These are phyloP conservation scores for Pogonocichla stellata DNA, from an alignment of 2,113 vertebrate genomes.

Conservation along the genomic window DNA sequence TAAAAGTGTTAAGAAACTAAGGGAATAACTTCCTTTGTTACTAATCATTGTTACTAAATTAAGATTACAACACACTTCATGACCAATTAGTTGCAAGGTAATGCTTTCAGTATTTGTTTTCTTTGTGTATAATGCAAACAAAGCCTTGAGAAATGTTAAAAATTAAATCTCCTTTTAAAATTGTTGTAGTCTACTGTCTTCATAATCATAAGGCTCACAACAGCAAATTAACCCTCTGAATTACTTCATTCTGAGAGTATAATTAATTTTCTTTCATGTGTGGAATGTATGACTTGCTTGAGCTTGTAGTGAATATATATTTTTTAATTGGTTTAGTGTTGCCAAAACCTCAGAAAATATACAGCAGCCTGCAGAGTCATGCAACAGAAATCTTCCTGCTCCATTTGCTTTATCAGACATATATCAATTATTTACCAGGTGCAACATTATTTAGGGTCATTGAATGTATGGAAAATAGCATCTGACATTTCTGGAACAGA, in stretches of 20 bases:
- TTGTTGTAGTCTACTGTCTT: not conserved
- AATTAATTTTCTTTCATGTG: not conserved
- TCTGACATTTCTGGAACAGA: slow-evolving; percentile 30
- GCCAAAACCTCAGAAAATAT: not conserved
- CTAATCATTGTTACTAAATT: not conserved
- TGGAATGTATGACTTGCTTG: not conserved
- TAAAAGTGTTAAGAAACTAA: not conserved
- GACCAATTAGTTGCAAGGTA: not conserved
- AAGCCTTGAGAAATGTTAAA: not conserved
- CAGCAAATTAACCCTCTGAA: not conserved
- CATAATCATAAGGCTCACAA: not conserved
- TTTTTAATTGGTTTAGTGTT: not conserved
- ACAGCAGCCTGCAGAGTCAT: not conserved
- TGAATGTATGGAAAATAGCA: slow-evolving; percentile 3
- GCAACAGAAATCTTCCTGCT: not conserved
- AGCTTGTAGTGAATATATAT: not conserved
- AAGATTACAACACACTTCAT: not conserved
- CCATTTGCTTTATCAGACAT: slow-evolving; percentile 17
- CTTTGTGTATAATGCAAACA: not conserved
- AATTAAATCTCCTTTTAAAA: not conserved
- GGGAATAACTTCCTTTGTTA: not conserved
- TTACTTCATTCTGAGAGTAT: not conserved
- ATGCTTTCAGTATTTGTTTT: not conserved
- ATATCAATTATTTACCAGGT: slow-evolving; percentile 40
- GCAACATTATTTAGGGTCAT: not conserved